These are phyloP conservation scores for Haliclystus octoradiatus DNA, from an alignment of 30 jellyfish, hydroid and myxozoan genomes.

Conservation along the genomic window DNA sequence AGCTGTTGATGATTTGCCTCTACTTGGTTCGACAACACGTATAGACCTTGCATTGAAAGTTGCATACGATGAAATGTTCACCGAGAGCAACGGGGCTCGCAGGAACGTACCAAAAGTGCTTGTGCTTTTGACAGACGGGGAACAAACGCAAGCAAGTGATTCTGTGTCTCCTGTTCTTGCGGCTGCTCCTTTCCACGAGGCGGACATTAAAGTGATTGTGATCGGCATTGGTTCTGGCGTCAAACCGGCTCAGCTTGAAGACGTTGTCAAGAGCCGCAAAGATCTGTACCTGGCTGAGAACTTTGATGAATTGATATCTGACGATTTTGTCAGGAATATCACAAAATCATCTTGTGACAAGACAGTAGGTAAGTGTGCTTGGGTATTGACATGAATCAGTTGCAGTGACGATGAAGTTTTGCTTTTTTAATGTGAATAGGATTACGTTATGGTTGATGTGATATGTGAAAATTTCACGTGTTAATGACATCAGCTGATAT, in stretches of 20 bases:
- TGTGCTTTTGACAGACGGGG: slow-evolving; percentile 41
- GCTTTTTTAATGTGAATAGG: no score
- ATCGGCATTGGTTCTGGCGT: slow-evolving; percentile 30
- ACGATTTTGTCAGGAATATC: no score
- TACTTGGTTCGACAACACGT: slow-evolving; percentile 37
- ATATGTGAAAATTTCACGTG: no score
- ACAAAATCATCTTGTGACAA: no score
- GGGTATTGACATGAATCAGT: no score
- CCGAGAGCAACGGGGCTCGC: slow-evolving; percentile 31
- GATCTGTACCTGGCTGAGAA: no score
- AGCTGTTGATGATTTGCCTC: slow-evolving; percentile 28
- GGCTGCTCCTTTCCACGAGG: slow-evolving; percentile 12
- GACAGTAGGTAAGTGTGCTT: no score
- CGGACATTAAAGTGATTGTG: slow-evolving; percentile 11
- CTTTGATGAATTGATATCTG: no score
- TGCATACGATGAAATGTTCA: slow-evolving; percentile 13
- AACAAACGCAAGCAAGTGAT: slow-evolving; percentile 16
- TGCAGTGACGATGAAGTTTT: no score
- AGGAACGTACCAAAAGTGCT: slow-evolving; percentile 18
- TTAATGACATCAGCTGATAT: no score
- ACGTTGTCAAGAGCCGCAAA: no score
- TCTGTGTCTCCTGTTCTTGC: slow-evolving; percentile 10
- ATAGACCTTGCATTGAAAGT: slow-evolving; percentile 29
- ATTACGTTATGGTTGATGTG: no score
- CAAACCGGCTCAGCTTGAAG: background rate